phyloP scores from a whole-genome alignment of 2,797 vertebrate genomes.

The Sebastiscus tertius region DNA sequence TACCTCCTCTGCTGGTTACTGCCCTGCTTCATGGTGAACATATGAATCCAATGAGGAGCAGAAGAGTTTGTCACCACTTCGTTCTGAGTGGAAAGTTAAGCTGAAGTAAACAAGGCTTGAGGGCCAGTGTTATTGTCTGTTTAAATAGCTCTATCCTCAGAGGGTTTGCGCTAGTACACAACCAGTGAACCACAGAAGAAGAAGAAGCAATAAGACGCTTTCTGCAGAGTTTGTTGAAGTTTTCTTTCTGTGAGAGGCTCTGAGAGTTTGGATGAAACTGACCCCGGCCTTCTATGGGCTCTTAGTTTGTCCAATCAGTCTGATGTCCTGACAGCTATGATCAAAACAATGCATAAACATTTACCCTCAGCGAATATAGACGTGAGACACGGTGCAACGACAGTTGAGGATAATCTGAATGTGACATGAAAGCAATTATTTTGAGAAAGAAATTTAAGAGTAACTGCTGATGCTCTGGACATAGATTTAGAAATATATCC shows the following conservation, averaged over 20 bases:
- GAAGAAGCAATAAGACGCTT: slow-evolving; percentile 7
- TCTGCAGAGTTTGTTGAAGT: slow-evolving; percentile 36
- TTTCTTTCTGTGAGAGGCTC: slow-evolving; percentile 7
- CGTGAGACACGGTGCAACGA: not conserved
- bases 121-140: slow-evolving; percentile 58
- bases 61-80: slow-evolving; percentile 39
- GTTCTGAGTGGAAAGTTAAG: slow-evolving; percentile 52
- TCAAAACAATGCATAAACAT: slow-evolving; percentile 45
- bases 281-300: slow-evolving; percentile 34
- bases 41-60: slow-evolving; percentile 32
- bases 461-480: not conserved
- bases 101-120: slow-evolving; percentile 59
- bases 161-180: slow-evolving; percentile 35
- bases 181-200: slow-evolving; percentile 33
- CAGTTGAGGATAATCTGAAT: not conserved
- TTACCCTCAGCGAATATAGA: not conserved
- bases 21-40: slow-evolving; percentile 6
- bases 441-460: not conserved
- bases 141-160: slow-evolving; percentile 59
- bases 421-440: not conserved
- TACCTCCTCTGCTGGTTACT: slow-evolving; percentile 16
- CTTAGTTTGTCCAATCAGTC: slow-evolving; percentile 8
- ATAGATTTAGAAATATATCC: not conserved
- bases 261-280: slow-evolving; percentile 39
- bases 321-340: slow-evolving; percentile 23